A percentile compares a stretch with the other conserved stretches of the same genome.
Evolutionary conservation across 2,113 vertebrate species (phyloP).

Genomic region (Embiotoca jacksoni): DNA sequence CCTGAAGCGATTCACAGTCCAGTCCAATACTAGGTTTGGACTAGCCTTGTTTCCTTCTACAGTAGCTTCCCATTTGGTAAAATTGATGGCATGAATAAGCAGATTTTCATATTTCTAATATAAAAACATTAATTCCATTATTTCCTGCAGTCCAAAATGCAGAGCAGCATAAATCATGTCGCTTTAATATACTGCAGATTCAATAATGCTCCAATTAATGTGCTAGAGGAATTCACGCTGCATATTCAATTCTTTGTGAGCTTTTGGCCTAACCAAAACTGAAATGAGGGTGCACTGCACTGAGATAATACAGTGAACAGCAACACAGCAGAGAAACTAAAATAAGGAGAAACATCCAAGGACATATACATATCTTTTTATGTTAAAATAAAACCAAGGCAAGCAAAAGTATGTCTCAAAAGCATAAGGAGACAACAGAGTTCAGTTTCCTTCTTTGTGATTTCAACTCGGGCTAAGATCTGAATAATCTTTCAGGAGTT

Average conservation of each 20-base stretch:
- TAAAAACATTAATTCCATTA: slow-evolving; percentile 23
- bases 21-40: no score
- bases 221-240: slow-evolving; percentile 39
- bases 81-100: background rate
- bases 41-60: background rate
- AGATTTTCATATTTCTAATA: slow-evolving; percentile 28
- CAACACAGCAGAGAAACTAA: background rate
- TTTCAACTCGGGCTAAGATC: background rate
- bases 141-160: slow-evolving; percentile 34
- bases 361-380: no score
- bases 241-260: slow-evolving; percentile 22
- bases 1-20: no score
- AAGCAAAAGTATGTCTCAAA: background rate
- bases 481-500: background rate
- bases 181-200: slow-evolving; percentile 48
- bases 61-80: background rate
- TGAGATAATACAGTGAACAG: slow-evolving; percentile 1
- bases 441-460: background rate
- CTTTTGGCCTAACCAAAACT: slow-evolving; percentile 14
- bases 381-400: slow-evolving; percentile 2
- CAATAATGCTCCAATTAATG: slow-evolving; percentile 61
- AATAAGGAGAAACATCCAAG: background rate
- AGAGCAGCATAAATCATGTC: slow-evolving; percentile 68
- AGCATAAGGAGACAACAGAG: no score
- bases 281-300: slow-evolving; percentile 20